Percentiles rank a stretch among this genome's conserved stretches.
phyloP scores from a whole-genome alignment of 2,888 invertebrate genomes.

The Hirudinaria manillensis region DNA sequence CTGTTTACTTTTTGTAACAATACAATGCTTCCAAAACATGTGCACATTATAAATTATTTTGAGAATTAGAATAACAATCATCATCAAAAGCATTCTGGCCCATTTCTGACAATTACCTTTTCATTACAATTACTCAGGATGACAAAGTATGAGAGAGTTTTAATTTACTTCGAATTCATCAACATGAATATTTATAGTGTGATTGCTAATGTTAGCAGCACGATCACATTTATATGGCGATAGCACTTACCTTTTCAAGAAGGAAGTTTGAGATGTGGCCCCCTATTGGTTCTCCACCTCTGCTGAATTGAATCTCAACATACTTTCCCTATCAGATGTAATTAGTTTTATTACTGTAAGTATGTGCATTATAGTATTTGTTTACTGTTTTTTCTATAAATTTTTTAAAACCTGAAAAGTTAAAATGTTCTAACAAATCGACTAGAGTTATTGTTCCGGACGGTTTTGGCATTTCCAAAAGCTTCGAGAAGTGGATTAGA shows the following conservation, averaged over 20 bases:
- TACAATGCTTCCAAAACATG: too few species aligned
- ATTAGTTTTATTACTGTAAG: background rate
- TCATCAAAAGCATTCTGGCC: too few species aligned
- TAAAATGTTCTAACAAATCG: conserved; percentile 60
- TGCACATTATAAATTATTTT: too few species aligned
- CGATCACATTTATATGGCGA: background rate
- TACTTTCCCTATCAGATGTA: conserved; percentile 61
- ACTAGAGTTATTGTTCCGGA: conserved; percentile 65
- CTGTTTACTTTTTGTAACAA: background rate
- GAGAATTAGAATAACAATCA: too few species aligned
- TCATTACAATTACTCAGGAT: too few species aligned
- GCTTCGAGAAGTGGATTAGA: conserved; percentile 67
- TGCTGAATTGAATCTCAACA: conserved; percentile 65
- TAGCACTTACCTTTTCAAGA: conserved; percentile 60
- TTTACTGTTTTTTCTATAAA: background rate
- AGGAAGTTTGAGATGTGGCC: conserved; percentile 67
- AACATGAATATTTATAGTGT: too few species aligned
- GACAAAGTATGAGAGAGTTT: too few species aligned
- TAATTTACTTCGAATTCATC: too few species aligned
- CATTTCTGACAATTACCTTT: too few species aligned
- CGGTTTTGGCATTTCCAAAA: conserved; percentile 66
- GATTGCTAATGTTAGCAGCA: background rate
- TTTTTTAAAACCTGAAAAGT: background rate
- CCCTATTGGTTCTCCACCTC: conserved; percentile 65
- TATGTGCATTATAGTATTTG: background rate